These are phyloP conservation scores for Brachionus paranguensis DNA, from an alignment of 1,140 invertebrate genomes.

Conservation along the genomic window DNA sequence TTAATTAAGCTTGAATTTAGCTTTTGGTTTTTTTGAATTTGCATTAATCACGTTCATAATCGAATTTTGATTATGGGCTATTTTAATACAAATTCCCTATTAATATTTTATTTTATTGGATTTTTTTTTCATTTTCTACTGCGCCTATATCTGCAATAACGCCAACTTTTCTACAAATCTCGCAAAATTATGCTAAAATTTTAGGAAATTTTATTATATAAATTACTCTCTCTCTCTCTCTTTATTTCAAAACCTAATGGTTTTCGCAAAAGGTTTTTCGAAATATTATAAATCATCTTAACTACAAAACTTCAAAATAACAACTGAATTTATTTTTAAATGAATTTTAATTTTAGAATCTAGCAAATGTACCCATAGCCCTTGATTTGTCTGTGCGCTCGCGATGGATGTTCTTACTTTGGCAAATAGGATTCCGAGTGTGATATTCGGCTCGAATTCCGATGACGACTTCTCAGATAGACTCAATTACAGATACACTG, in stretches of 20 bases:
- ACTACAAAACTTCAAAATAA: neutral
- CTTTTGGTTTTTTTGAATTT: neutral
- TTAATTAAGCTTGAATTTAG: neutral
- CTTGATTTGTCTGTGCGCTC: neutral
- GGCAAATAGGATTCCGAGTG: constrained; percentile 11
- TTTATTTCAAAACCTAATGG: neutral
- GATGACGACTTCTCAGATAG: constrained; percentile 39
- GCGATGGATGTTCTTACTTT: constrained; percentile 26
- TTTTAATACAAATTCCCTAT: neutral
- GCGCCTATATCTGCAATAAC: neutral
- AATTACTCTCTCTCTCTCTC: neutral
- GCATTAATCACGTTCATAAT: neutral
- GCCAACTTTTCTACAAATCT: neutral
- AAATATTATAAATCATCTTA: neutral
- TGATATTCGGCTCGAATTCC: neutral
- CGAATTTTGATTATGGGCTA: neutral
- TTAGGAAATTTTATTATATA: neutral
- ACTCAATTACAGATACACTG: constrained; percentile 40
- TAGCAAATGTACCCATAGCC: neutral
- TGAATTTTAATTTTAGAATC: neutral
- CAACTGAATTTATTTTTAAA: neutral
- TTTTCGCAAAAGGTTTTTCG: neutral
- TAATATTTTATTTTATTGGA: neutral
- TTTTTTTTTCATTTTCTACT: neutral
- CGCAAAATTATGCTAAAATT: neutral